These are phyloP conservation scores for Protonibea diacanthus DNA, from an alignment of 2,797 vertebrate species.

Conservation along the genomic window DNA sequence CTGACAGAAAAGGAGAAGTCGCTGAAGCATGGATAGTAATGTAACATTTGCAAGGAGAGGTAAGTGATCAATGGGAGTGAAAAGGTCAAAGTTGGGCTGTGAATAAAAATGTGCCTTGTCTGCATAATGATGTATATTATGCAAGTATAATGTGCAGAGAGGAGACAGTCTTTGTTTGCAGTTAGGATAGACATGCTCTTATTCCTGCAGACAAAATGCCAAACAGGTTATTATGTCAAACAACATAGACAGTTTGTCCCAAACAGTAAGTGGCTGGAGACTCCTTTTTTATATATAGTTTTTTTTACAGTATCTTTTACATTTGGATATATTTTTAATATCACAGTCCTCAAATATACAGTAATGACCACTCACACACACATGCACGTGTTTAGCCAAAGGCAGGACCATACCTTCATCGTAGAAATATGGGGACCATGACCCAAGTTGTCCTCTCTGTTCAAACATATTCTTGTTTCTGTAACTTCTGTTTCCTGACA, in stretches of 20 bases:
- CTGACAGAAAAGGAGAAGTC: slow-evolving; percentile 37
- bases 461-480: too few relatives aligned
- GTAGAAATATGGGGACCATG: background rate
- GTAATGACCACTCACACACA: background rate
- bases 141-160: background rate
- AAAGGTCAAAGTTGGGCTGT: slow-evolving; percentile 21
- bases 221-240: slow-evolving; percentile 2
- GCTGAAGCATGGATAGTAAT: slow-evolving; percentile 1
- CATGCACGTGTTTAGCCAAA: background rate
- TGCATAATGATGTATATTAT: slow-evolving; percentile 6
- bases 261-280: background rate
- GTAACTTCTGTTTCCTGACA: too few relatives aligned
- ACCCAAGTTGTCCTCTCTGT: background rate
- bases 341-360: background rate
- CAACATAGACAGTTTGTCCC: background rate
- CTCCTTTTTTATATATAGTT: background rate
- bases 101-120: background rate
- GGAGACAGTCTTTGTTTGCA: background rate
- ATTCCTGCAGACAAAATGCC: slow-evolving; percentile 5
- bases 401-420: background rate
- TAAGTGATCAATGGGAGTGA: slow-evolving; percentile 36
- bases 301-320: background rate
- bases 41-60: slow-evolving; percentile 6
- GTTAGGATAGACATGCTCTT: background rate
- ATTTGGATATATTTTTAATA: background rate